These are phyloP conservation scores for Eurois occulta DNA, from an alignment of 2,888 invertebrate species.

Conservation along the genomic window DNA sequence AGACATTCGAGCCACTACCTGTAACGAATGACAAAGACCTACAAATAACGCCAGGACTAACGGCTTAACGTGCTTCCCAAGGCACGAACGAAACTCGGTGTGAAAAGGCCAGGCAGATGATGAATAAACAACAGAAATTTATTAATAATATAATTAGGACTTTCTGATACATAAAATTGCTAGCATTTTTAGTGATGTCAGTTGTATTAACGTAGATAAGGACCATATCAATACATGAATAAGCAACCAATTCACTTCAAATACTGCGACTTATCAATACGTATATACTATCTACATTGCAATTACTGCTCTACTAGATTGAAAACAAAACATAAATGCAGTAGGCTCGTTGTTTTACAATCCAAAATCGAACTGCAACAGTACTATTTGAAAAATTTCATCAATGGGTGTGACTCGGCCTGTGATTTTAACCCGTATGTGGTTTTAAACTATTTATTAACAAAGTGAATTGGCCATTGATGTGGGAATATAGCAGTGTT, in stretches of 20 bases:
- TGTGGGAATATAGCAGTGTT: background rate
- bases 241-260: background rate
- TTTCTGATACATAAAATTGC: background rate
- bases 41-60: too few relatives aligned
- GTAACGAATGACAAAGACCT: too few relatives aligned
- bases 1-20: too few relatives aligned
- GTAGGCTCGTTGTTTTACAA: background rate
- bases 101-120: too few relatives aligned
- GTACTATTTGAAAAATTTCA: conserved; percentile 34
- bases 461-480: conserved; percentile 18
- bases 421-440: conserved; percentile 36
- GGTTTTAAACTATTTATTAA: conserved; percentile 42
- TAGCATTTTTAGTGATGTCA: background rate
- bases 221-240: background rate
- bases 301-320: background rate
- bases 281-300: background rate
- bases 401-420: conserved; percentile 34
- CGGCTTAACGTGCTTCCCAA: too few relatives aligned
- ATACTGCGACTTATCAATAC: background rate
- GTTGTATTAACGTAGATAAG: too few relatives aligned
- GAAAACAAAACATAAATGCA: conserved; percentile 5
- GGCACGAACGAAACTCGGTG: too few relatives aligned
- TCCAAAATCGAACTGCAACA: background rate
- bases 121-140: background rate
- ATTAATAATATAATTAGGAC: background rate